Conservation (phyloP, 2,888 invertebrate genomes). For the Cataglyphis altisquamis region DNA sequence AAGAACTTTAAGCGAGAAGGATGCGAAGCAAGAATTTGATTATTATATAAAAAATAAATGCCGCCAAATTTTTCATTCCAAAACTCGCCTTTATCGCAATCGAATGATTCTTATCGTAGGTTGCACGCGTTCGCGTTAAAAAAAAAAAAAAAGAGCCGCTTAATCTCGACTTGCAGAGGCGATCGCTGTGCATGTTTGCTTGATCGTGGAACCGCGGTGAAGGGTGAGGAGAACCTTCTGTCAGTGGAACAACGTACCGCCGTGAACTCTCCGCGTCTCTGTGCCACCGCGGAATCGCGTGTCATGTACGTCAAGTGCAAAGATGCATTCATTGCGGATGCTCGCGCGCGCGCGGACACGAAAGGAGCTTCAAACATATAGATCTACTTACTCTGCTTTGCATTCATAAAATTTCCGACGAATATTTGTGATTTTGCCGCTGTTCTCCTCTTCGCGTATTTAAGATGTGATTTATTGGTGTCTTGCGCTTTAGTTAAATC, state of each 20-base stretch:
- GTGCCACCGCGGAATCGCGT: conserved; percentile 78
- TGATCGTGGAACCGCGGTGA: conserved; percentile 41
- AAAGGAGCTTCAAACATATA: conserved; percentile 10
- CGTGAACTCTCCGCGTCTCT: conserved; percentile 80
- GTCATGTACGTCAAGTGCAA: conserved; percentile 83
- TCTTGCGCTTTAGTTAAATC: background rate
- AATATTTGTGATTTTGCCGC: background rate
- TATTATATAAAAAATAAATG: background rate
- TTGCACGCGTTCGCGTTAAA: background rate
- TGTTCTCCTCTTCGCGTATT: background rate
- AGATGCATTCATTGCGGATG: conserved; percentile 80
- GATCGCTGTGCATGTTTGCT: conserved; percentile 35
- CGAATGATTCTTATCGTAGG: background rate
- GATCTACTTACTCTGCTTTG: conserved; percentile 9
- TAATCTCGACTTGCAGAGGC: conserved; percentile 23
- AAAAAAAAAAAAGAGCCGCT: conserved; percentile 9
- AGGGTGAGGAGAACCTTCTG: conserved; percentile 66
- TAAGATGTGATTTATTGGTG: background rate
- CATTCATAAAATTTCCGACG: background rate
- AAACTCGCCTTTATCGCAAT: background rate
- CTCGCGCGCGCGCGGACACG: conserved; percentile 54
- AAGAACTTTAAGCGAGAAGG: background rate
- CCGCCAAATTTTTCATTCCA: background rate
- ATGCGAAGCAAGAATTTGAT: background rate
- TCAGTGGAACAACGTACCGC: conserved; percentile 84